Base-by-base conservation (phyloP, 23 tunicate species). In the Botrylloides violaceus region DNA sequence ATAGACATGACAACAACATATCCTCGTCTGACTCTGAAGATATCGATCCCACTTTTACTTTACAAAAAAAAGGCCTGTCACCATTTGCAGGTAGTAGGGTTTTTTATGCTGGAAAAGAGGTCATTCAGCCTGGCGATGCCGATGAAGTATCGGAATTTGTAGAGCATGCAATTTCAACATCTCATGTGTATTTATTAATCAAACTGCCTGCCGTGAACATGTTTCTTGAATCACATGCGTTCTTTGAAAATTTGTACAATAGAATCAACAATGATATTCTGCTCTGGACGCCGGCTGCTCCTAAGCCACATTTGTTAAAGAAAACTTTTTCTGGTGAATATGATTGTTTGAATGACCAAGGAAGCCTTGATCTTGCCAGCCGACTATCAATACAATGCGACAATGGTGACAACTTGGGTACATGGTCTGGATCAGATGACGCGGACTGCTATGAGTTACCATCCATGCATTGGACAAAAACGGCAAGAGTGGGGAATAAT, bases 201-300 rank as follows among this genome's bases (percentile, higher is more conserved):
- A 60, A 81, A 18, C 59, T 93, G 31, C 94, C 98, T 9, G 63
- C 57, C 3, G 81, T 93, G 0, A 30, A 58, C 3, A 34, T 78
- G 4, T 39, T 43, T 24, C 56, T 83, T 2, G 85, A 61, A 4
- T 95, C 96, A 34, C 88, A 82, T 56, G 18, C 34, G 22, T 83
- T 88, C 43, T 72, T 82, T 79, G 99, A 95, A 71, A 88, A 60
- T 61, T 32, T 95, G 3, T 95, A 87, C 77, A 95, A 95, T 73
- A 56, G 98, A 15, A 56, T 92, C 25, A 66, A 64, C 78, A 87
- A 87, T 36, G 99, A 95, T 59, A 65, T 95, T 65, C 58, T 84
- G 20, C 61, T 95, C 32, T 95, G 99, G 99, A 59, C 71, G 53
- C 99, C 99, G 25, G 63, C 80, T 12, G 80, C 80, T 35, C 74